phyloP scores from a whole-genome alignment of 35 echinoderm and acorn worm genomes.

The Apostichopus parvimensis region DNA sequence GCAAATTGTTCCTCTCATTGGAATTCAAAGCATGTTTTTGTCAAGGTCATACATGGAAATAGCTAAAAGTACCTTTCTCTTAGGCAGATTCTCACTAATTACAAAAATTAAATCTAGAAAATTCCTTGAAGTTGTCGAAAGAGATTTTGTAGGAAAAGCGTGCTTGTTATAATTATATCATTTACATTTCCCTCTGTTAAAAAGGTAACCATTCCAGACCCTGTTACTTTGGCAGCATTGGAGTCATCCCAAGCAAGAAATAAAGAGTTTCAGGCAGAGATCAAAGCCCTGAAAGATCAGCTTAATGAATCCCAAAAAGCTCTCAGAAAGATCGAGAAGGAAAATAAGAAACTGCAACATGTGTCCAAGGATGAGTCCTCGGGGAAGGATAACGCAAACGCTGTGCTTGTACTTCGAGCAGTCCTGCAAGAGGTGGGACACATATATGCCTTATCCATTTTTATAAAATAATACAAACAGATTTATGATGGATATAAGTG shows the following conservation, averaged over 20 bases:
- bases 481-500: too few species aligned
- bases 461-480: too few species aligned
- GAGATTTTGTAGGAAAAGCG: too few species aligned
- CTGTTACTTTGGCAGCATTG: slow-evolving; percentile 65
- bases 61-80: too few species aligned
- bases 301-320: slow-evolving; percentile 54
- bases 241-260: slow-evolving; percentile 43
- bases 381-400: slow-evolving; percentile 54
- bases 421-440: slow-evolving; percentile 42
- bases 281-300: slow-evolving; percentile 52
- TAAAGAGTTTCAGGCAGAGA: slow-evolving; percentile 31
- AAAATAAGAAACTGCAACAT: slow-evolving; percentile 64
- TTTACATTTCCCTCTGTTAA: too few species aligned
- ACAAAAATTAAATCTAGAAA: too few species aligned
- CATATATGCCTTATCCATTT: background rate
- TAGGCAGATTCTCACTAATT: too few species aligned
- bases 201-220: slow-evolving; percentile 81
- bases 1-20: too few species aligned
- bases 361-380: slow-evolving; percentile 20
- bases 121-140: too few species aligned
- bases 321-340: slow-evolving; percentile 71
- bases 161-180: too few species aligned
- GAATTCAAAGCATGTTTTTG: too few species aligned
- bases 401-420: slow-evolving; percentile 72
- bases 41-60: too few species aligned